Evolutionary conservation across 1,140 invertebrate species (phyloP), one percentile per base, ranked within the genome.

Genomic region (Hydropsyche tenuis): DNA sequence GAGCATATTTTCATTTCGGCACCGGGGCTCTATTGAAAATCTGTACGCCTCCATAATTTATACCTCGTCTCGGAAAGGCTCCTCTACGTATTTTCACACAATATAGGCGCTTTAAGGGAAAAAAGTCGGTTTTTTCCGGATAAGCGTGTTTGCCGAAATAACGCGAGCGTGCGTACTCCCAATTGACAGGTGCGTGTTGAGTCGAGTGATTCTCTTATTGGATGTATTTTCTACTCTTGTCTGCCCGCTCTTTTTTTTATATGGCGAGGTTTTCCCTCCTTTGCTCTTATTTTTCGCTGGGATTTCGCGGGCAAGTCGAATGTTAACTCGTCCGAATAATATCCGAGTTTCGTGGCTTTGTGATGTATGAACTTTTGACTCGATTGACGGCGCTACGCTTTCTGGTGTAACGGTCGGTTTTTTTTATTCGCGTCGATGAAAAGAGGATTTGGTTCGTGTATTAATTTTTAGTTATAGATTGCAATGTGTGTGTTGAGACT

Each of bases 121-220:
- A 53, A 53, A 53, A 53, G 30, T 37, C 48, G 6, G 48, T 53
- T 53, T 53, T n/a, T 53, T 53, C 48, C 48, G 48, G 20, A 16
- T 53, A 53, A 53, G 20, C 48, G 48, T 53, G 48, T 53, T 53
- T 53, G 16, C 16, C 48, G 48, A 53, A 53, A 20, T 53, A 53
- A 53, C 48, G 48, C 48, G 48, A 53, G 48, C 48, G 48, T 53
- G 48, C 48, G 48, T 53, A 20, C 48, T 16, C 48, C 48, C 20
- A 18, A 53, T 53, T 53, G 48, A 53, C 48, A 53, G 48, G 48
- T 53, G 48, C 16, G 48, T 20, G 48, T 53, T 20, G 16, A 53
- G n/a, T 53, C 20, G 48, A 53, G 48, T 53, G 48, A 53, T 53
- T 53, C 48, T 53, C 48, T 53, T 53, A 53, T 53, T 53, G 48